Base-by-base conservation (phyloP, 2,888 invertebrate genomes). In the Cantharis rustica region DNA sequence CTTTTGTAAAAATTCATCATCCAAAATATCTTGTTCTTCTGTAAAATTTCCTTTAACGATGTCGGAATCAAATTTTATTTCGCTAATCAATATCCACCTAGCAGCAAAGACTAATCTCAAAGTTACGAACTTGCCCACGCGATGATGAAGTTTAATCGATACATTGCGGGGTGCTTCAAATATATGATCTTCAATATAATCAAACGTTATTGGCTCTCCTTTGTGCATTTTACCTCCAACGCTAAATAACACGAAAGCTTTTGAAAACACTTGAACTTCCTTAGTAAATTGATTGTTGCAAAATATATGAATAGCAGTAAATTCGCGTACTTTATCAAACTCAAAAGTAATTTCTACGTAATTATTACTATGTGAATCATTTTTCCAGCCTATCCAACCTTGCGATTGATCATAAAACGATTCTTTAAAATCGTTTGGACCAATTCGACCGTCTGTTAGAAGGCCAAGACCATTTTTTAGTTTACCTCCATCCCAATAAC, bases 341-440 rank as follows among this genome's bases (percentile, higher is more conserved):
- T 96, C 95, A 89, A 95, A 94, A 76, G 90, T 91, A 81, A 95
- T 90, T 82, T 93, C 92, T 0, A 94, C 91, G 0, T 93, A 92
- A 83, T 90, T 89, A 27, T 89, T 89, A 64, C 90, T 89, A 3
- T 93, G 89, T 2, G 93, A 92, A 85, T 95, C 95, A 87, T 95
- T 95, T 84, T 93, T 91, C 97, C 97, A 97, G 0, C 97, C 97
- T 27, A 97, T 93, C 97, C 97, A 97, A 71, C 96, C 95, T 84
- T 95, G 94, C 11, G 89, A 90, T 79, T 84, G 83, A 27, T 85
- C 83, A 87, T 91, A 92, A 84, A 91, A 91, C 78, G 91, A 90
- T 84, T 90, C 88, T 85, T 93, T 92, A 87, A 93, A 93, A 87
- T 94, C 92, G 81, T 95, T 94, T 1, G 94, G 93, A 0, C 95